A percentile compares a stretch with the other conserved stretches of the same genome.
These are phyloP conservation scores for Gadus chalcogrammus DNA, from an alignment of 2,113 vertebrate genomes.

Conservation along the genomic window DNA sequence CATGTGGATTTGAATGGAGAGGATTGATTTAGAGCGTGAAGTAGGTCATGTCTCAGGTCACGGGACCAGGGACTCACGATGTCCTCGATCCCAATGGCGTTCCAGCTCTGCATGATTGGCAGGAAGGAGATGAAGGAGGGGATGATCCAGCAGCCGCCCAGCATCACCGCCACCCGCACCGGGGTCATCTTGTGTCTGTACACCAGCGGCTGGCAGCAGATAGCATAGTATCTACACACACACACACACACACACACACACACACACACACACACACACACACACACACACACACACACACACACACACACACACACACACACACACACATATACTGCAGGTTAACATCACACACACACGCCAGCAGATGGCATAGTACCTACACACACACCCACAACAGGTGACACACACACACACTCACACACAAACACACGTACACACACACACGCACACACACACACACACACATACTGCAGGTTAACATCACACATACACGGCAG, in stretches of 20 bases:
- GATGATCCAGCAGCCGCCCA: conserved; percentile 78
- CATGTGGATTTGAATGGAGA: no score
- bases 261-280: background rate
- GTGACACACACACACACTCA: no score
- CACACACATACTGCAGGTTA: background rate
- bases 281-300: no score
- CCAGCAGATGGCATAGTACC: no score
- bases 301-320: background rate
- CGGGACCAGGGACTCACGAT: conserved; percentile 57
- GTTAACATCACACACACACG: no score
- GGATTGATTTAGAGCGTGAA: no score
- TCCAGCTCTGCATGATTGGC: conserved; percentile 82
- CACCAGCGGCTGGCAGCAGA: conserved; percentile 79
- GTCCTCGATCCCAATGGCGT: conserved; percentile 76
- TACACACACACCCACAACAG: no score
- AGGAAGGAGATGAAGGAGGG: conserved; percentile 78
- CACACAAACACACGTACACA: conserved; percentile 62
- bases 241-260: conserved; percentile 6
- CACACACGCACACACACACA: conserved; percentile 69
- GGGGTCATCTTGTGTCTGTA: conserved; percentile 81
- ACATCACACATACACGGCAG: no score
- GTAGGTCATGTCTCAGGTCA: no score
- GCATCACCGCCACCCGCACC: conserved; percentile 71
- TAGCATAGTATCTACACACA: conserved; percentile 74
- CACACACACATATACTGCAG: background rate